Percentiles rank a stretch among this genome's conserved stretches.
Conservation (phyloP, 2,113 vertebrate species). For the Calyptomena viridis region DNA sequence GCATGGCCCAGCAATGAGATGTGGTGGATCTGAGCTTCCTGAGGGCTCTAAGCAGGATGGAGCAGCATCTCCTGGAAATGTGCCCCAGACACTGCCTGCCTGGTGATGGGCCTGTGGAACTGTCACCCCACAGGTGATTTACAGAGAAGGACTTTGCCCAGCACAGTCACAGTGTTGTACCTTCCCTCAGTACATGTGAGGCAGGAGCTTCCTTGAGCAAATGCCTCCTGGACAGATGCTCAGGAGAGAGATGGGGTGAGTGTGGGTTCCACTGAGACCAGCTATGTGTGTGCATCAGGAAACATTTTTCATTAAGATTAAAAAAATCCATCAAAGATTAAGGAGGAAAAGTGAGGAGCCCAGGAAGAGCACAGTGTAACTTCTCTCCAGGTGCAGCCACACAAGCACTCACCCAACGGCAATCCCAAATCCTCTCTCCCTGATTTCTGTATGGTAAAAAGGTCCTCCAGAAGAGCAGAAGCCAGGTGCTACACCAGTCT, state of each 20-base stretch:
- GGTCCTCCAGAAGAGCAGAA: not conserved
- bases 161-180: accelerated
- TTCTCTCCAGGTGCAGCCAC: not conserved
- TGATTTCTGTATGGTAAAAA: not conserved
- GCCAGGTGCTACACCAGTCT: not conserved
- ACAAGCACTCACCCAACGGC: not conserved
- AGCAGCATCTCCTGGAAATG: not conserved
- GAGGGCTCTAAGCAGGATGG: not conserved
- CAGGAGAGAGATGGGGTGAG: not conserved
- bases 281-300: not conserved
- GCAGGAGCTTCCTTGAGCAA: not conserved
- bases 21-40: not conserved
- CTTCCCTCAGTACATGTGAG: not conserved
- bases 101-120: not conserved
- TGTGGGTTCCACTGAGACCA: not conserved
- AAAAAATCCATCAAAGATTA: not conserved
- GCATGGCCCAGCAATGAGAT: not conserved
- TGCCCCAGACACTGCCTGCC: not conserved
- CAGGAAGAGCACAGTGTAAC: not conserved
- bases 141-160: not conserved
- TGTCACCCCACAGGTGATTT: not conserved
- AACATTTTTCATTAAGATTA: not conserved
- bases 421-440: not conserved
- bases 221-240: not conserved
- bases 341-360: not conserved